A percentile compares a stretch with the other conserved stretches of the same genome.
Conservation (phyloP, 2,113 vertebrate species). For the Nesoenas mayeri region DNA sequence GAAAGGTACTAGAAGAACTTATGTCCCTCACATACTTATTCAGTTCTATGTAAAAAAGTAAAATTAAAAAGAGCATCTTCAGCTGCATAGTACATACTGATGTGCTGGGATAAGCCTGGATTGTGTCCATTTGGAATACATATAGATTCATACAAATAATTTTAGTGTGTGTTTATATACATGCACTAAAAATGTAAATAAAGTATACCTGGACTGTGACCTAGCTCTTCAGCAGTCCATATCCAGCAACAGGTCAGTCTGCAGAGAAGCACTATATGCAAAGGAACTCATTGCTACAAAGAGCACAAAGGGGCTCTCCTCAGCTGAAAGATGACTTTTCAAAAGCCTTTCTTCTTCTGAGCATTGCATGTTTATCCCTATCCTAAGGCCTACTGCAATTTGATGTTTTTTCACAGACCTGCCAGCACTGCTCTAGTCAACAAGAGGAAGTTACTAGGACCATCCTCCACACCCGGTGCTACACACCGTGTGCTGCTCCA, state of each 20-base stretch:
- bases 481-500: background rate
- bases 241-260: background rate
- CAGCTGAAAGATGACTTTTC: background rate
- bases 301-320: background rate
- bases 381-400: background rate
- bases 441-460: background rate
- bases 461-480: background rate
- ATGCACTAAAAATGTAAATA: background rate
- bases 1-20: background rate
- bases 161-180: background rate
- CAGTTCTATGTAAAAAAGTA: background rate
- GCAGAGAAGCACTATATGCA: background rate
- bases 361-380: background rate
- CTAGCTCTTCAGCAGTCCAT: background rate
- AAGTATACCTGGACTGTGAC: background rate
- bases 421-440: background rate
- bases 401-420: background rate
- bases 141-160: accelerated
- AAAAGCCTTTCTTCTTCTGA: background rate
- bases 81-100: background rate
- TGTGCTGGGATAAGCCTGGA: background rate
- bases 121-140: accelerated
- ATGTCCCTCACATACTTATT: background rate
- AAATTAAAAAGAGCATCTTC: background rate
- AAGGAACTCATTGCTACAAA: background rate